phyloP scores from a whole-genome alignment of 2,113 vertebrate genomes.

The Ochotona curzoniae region DNA sequence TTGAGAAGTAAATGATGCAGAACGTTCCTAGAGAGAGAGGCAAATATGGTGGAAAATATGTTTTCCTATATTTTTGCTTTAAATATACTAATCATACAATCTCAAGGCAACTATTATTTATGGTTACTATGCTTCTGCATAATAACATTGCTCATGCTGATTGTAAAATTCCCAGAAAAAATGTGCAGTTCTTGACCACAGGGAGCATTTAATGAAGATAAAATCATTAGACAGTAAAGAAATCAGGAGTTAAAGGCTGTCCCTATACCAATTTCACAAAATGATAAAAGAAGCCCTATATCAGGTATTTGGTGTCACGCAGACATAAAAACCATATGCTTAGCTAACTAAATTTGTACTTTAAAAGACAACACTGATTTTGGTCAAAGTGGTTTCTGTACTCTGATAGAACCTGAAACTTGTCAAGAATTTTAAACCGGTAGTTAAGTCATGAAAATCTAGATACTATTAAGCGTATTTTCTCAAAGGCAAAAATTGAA shows the following conservation, averaged over 20 bases:
- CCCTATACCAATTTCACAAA: slow-evolving; percentile 37
- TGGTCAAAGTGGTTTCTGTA: slow-evolving; percentile 60
- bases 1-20: slow-evolving; percentile 61
- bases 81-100: slow-evolving; percentile 31
- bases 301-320: slow-evolving; percentile 32
- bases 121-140: slow-evolving; percentile 17
- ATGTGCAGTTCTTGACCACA: slow-evolving; percentile 43
- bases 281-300: slow-evolving; percentile 24
- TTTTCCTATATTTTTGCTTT: slow-evolving; percentile 55
- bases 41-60: slow-evolving; percentile 43
- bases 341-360: slow-evolving; percentile 41
- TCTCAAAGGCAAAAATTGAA: slow-evolving; percentile 50
- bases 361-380: slow-evolving; percentile 33
- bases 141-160: slow-evolving; percentile 37
- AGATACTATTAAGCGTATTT: slow-evolving; percentile 50
- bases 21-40: slow-evolving; percentile 30
- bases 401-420: slow-evolving; percentile 46
- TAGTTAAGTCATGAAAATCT: slow-evolving; percentile 33
- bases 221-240: slow-evolving; percentile 48
- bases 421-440: slow-evolving; percentile 54
- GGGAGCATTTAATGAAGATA: slow-evolving; percentile 64
- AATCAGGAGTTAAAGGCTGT: slow-evolving; percentile 52
- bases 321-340: slow-evolving; percentile 3
- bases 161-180: slow-evolving; percentile 57
- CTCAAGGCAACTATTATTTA: slow-evolving; percentile 60